Conservation (phyloP, 2,797 vertebrate species). For the Chelidonichthys spinosus region DNA sequence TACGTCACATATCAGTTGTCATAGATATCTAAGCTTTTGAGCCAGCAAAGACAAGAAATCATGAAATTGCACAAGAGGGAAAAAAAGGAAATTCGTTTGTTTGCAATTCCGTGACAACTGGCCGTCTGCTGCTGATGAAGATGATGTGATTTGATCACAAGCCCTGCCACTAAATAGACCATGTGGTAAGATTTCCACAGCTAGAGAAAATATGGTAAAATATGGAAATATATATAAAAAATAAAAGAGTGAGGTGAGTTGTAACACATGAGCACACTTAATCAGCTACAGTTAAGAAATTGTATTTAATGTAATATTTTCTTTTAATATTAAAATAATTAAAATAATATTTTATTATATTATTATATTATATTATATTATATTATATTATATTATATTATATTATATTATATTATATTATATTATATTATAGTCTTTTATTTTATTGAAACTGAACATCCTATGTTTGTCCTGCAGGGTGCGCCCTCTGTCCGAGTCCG, state of each 20-base stretch:
- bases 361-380: not conserved
- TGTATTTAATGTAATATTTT: too few relatives aligned
- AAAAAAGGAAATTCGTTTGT: not conserved
- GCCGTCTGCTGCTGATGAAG: not conserved
- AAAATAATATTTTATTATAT: too few relatives aligned
- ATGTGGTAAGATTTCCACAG: not conserved
- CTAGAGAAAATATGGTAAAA: not conserved
- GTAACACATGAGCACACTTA: not conserved
- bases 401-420: not conserved
- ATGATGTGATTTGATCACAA: not conserved
- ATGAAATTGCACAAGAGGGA: not conserved
- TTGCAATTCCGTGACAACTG: not conserved
- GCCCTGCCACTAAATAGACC: not conserved
- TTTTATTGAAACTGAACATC: slow-evolving; percentile 33
- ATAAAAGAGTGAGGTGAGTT: not conserved
- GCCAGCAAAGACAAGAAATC: not conserved
- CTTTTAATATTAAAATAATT: too few relatives aligned
- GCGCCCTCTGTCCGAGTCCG: slow-evolving; percentile 88
- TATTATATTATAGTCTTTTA: not conserved
- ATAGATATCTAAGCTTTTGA: too few relatives aligned
- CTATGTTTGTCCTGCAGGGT: slow-evolving; percentile 82
- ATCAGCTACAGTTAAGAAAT: too few relatives aligned
- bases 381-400: not conserved
- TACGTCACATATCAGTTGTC: not conserved
- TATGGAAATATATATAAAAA: not conserved